A percentile compares a stretch with the other conserved stretches of the same genome.
phyloP scores from a whole-genome alignment of 2,888 invertebrate genomes.

The Anodontia alba region DNA sequence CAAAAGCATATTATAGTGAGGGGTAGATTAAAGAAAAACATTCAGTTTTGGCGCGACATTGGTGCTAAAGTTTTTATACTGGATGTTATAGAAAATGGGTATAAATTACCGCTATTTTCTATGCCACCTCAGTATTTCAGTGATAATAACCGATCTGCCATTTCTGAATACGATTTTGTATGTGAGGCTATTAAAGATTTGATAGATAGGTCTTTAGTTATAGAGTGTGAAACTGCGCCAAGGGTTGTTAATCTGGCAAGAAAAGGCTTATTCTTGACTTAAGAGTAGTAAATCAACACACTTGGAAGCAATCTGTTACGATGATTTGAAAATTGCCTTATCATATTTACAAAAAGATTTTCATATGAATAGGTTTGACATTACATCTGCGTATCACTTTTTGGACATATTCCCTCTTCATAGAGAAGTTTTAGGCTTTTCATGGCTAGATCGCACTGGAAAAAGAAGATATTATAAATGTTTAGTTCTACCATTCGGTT shows the following conservation, averaged over 20 bases:
- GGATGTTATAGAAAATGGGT: conserved; percentile 27
- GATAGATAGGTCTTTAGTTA: conserved; percentile 28
- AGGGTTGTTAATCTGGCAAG: conserved; percentile 21
- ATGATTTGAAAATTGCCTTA: conserved; percentile 28
- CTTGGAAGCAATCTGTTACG: conserved; percentile 33
- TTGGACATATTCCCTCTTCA: conserved; percentile 29
- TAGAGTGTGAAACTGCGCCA: background rate
- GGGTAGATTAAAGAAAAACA: no score
- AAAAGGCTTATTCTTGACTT: conserved; percentile 32
- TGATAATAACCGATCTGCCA: conserved; percentile 22
- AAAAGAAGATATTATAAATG: conserved; percentile 20
- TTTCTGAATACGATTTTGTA: conserved; percentile 23
- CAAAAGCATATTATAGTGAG: no score
- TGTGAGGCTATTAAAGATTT: conserved; percentile 27
- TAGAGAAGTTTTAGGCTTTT: conserved; percentile 31
- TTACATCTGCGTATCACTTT: conserved; percentile 46
- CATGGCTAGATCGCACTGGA: no score
- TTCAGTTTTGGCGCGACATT: no score
- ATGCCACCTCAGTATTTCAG: background rate
- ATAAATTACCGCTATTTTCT: conserved; percentile 17
- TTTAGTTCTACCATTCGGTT: conserved; percentile 34
- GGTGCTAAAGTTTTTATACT: conserved; percentile 13
- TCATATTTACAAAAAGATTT: conserved; percentile 23
- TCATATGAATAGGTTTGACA: conserved; percentile 32
- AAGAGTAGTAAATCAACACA: conserved; percentile 20